phyloP scores from a whole-genome alignment of 2,888 invertebrate species.

The Xestia ashworthii region DNA sequence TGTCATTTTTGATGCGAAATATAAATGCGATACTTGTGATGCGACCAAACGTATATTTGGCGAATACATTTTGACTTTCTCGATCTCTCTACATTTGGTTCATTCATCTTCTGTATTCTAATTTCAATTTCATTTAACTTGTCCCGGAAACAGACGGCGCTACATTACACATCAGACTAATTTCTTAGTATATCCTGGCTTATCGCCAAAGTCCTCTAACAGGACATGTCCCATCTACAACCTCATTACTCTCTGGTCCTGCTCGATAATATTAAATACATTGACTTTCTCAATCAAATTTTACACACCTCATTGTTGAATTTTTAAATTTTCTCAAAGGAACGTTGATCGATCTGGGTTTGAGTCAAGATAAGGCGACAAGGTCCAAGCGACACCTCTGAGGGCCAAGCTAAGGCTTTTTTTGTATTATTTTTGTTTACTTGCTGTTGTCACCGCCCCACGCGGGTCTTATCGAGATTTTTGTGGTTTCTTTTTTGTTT shows the following conservation, averaged over 20 bases:
- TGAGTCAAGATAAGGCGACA: conserved; percentile 84
- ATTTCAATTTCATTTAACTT: conserved; percentile 27
- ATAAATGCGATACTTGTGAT: conserved; percentile 15
- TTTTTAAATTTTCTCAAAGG: conserved; percentile 79
- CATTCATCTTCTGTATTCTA: conserved; percentile 8
- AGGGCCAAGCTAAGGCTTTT: conserved; percentile 58
- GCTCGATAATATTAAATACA: conserved; percentile 35
- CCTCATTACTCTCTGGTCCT: conserved; percentile 13
- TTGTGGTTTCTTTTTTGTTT: conserved; percentile 57
- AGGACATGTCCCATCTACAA: conserved; percentile 16
- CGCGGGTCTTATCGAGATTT: conserved; percentile 80
- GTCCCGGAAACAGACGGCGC: conserved; percentile 22
- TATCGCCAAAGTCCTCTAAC: conserved; percentile 29
- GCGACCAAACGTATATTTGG: not conserved
- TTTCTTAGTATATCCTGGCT: conserved; percentile 37
- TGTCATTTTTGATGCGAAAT: conserved; percentile 24
- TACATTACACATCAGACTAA: conserved; percentile 1
- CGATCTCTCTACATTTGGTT: not conserved
- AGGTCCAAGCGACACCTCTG: conserved; percentile 80
- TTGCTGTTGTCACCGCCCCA: conserved; percentile 80
- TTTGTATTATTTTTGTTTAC: conserved; percentile 71
- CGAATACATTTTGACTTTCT: not conserved
- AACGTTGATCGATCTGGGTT: conserved; percentile 85
- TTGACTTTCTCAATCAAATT: conserved; percentile 65
- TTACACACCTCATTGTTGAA: conserved; percentile 77